Evolutionary conservation across 2,797 vertebrate genomes (phyloP).

Genomic region (Sebastes aleutianus): DNA sequence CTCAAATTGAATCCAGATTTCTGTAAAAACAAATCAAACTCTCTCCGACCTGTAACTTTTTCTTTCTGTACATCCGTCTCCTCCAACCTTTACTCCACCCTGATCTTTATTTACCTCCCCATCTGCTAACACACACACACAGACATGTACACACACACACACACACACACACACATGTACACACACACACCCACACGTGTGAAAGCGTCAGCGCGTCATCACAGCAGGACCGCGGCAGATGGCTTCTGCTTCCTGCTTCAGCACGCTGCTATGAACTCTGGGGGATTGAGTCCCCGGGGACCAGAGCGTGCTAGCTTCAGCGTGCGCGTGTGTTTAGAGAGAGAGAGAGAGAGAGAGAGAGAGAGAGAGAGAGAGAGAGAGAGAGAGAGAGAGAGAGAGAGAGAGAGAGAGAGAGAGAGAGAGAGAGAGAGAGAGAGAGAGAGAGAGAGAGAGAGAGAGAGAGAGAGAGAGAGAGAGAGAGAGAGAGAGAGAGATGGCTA

Average conservation of each 20-base stretch:
- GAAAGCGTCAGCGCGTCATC: slow-evolving; percentile 11
- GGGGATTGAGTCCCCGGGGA: slow-evolving; percentile 63
- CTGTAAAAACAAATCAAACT: neutral
- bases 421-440: too few relatives aligned
- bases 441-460: too few relatives aligned
- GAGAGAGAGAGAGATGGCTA: neutral
- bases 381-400: too few relatives aligned
- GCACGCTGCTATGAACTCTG: slow-evolving; percentile 65
- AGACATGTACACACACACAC: too few relatives aligned
- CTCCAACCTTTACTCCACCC: neutral
- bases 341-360: too few relatives aligned
- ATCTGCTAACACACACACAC: neutral
- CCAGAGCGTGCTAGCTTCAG: neutral
- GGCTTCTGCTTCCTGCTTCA: slow-evolving; percentile 57
- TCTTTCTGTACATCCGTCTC: neutral
- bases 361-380: too few relatives aligned
- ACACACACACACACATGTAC: neutral
- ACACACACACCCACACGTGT: neutral
- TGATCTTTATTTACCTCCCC: neutral
- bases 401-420: too few relatives aligned
- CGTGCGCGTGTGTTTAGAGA: slow-evolving; percentile 6
- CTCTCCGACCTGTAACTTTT: neutral
- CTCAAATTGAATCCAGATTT: too few relatives aligned
- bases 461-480: too few relatives aligned
- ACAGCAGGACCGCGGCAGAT: slow-evolving; percentile 56